A percentile compares a stretch with the other conserved stretches of the same genome.
These are phyloP conservation scores for Neodiprion pinetum DNA, from an alignment of 1,140 invertebrate species.

Conservation along the genomic window DNA sequence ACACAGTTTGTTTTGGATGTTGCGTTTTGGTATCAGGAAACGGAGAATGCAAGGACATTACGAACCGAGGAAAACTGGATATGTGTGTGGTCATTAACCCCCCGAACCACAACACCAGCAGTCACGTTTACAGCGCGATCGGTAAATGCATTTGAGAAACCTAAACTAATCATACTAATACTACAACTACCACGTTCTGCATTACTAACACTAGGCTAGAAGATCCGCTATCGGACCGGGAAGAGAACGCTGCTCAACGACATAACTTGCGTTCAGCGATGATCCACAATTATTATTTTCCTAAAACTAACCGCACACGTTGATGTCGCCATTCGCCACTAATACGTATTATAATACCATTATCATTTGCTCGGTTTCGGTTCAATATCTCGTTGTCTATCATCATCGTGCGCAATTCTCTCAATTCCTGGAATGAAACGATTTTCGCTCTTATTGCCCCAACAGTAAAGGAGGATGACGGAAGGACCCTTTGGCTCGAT, in stretches of 20 bases:
- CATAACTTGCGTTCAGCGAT: no score
- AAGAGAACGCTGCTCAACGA: no score
- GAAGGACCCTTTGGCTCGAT: slow-evolving; percentile 76
- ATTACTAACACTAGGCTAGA: not conserved
- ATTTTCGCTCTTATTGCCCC: slow-evolving; percentile 19
- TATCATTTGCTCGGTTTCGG: no score
- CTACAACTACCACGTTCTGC: not conserved
- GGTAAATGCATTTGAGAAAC: slow-evolving; percentile 17
- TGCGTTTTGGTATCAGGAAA: slow-evolving; percentile 34
- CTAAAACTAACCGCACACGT: no score
- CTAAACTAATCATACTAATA: not conserved
- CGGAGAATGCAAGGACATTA: slow-evolving; percentile 23
- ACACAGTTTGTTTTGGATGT: slow-evolving; percentile 15
- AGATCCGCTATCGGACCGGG: no score
- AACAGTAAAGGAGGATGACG: slow-evolving; percentile 69
- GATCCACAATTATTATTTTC: no score
- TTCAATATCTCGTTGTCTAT: no score
- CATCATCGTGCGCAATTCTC: no score
- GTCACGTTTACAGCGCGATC: slow-evolving; percentile 42
- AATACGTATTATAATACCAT: no score
- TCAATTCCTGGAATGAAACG: no score
- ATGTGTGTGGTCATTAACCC: slow-evolving; percentile 31
- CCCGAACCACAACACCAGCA: slow-evolving; percentile 20
- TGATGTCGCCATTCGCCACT: no score
- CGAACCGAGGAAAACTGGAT: slow-evolving; percentile 21